Evolutionary conservation across 2,797 vertebrate species (phyloP), one percentile per base, ranked within the genome.

Genomic region (Premnoplex brunnescens): DNA sequence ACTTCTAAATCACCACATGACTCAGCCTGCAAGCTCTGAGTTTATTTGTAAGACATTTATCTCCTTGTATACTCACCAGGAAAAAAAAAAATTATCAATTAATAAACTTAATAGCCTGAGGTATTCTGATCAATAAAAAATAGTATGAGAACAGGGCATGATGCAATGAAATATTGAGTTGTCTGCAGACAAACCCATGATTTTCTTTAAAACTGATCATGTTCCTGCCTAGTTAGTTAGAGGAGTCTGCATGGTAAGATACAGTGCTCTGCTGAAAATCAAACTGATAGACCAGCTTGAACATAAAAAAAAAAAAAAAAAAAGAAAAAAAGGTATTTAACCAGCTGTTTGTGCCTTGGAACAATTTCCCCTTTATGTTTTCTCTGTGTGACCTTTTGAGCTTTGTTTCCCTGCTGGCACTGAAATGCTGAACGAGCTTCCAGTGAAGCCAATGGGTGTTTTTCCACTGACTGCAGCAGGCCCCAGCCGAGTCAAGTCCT

Each of bases 41-140:
- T 97, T 97, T 97, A 97, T 97, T 97, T 97, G 91, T 89, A 88
- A 97, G 95, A 88, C 94, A 96, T 98, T 97, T 97, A 96, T 97
- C 96, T 97, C 93, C 79, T 94, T 96, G 88, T 96, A 84, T 92
- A 86, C 86, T 96, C 85, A 94, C 86, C 14, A 88, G 75, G 34
- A 63, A 77, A 95, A 97, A 77, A 95, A 97, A 92, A 96, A 95
- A 93, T 91, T 96, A 97, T 95, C 87, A 97, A 97, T 97, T 98
- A 98, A 97, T 98, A 97, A 97, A 93, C 84, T 95, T 97, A 97
- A 97, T 96, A 96, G 94, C 92, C 89, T 93, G 86, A 95, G 91
- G 90, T 97, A 95, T 91, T 60, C 88, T 72, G 85, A 97, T 98
- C 97, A 97, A 97, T 98, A 95, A 83, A 83, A 91, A 94, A 92